phyloP scores from a whole-genome alignment of 2,888 invertebrate species.

The Cancer borealis region DNA sequence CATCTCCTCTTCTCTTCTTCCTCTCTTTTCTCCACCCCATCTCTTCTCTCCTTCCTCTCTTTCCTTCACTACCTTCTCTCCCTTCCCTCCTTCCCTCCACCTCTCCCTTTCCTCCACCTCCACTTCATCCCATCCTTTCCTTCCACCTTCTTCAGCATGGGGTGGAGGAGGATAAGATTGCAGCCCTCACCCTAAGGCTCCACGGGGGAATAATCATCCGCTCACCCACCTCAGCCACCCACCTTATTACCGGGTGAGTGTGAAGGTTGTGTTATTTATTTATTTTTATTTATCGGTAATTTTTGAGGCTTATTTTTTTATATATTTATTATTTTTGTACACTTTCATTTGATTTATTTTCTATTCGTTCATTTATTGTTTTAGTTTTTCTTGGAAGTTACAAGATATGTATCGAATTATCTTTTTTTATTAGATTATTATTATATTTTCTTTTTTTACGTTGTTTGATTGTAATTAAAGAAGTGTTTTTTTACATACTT shows the following conservation, averaged over 20 bases:
- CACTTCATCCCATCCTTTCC: not conserved
- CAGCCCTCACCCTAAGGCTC: slow-evolving; percentile 55
- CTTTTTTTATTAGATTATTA: too few relatives aligned
- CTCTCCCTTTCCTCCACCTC: not conserved
- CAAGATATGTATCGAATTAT: too few relatives aligned
- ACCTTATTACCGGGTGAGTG: slow-evolving; percentile 56
- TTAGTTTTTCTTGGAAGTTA: too few relatives aligned
- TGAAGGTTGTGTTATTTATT: not conserved
- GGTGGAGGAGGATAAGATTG: slow-evolving; percentile 25
- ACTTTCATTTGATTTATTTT: not conserved
- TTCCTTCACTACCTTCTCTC: not conserved
- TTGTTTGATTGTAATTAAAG: too few relatives aligned
- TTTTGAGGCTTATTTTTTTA: not conserved
- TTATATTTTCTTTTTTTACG: too few relatives aligned
- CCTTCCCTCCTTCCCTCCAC: not conserved
- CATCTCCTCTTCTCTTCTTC: too few relatives aligned
- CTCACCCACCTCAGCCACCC: slow-evolving; percentile 15
- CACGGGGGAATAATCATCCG: slow-evolving; percentile 56
- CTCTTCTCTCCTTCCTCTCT: not conserved
- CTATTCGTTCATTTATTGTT: not conserved
- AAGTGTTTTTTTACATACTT: too few relatives aligned
- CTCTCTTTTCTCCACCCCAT: not conserved
- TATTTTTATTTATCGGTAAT: not conserved
- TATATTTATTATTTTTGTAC: not conserved
- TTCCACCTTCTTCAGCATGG: slow-evolving; percentile 28